Base-by-base conservation (phyloP, 2,888 invertebrate species). In the Chaitophorus viminalis region DNA sequence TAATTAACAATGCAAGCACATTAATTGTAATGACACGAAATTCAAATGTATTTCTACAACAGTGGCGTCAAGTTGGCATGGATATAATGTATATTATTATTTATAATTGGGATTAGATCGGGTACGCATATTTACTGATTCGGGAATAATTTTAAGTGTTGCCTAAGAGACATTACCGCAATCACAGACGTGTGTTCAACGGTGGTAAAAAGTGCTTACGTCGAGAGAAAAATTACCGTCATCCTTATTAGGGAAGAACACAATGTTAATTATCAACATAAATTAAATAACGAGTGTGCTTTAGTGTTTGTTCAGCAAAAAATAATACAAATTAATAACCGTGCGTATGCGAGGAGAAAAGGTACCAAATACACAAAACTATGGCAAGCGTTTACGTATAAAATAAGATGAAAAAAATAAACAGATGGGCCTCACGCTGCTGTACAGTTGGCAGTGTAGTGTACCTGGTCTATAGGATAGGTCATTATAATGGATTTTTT, bases 241-340 rank as follows among this genome's bases (percentile, higher is more conserved):
- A 29, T 76, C 76, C 76, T 46, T 76, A 76, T 29, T 46, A 29
- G 46, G 46, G n/a, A 46, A 39, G 60, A 60, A 25, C 60, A 3
- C 21, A 9, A 60, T 21, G 11, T 36, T 36, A 36, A 36, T 36
- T 46, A 46, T 46, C 2, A 18, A 54, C 4, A 11, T 52, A 52
- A 54, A 60, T 60, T 60, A 60, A 21, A 25, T 3, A 25, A 25
- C 60, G 68, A 68, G 68, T n/a, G 29, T 11, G 29, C 29, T 25
- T 29, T 21, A 60, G 60, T 25, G 9, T 29, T 68, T 29, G 76
- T 76, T 76, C 21, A 6, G 29, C n/a, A 14, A 52, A 39, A 75
- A 75, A 74, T 9, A 31, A 36, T 17, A 74, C 74, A 39, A 75
- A 76, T 76, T 52, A 76, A 76, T 52, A 29, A 29, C 76, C 17